phyloP scores from a whole-genome alignment of 2,113 vertebrate species.

The Eretmochelys imbricata region DNA sequence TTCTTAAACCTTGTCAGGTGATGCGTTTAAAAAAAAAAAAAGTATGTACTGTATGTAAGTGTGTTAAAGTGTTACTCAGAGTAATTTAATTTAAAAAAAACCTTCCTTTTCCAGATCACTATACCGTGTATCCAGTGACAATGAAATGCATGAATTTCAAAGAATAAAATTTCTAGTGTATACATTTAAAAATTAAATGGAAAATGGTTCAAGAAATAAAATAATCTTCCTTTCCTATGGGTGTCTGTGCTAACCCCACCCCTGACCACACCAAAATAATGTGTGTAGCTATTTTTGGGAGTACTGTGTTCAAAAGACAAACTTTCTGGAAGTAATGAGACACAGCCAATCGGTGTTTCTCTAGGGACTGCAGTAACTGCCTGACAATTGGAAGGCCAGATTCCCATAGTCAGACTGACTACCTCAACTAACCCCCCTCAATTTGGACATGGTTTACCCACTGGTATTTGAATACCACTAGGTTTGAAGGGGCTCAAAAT shows the following conservation, averaged over 20 bases:
- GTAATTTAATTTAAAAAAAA: background rate
- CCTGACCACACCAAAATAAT: conserved; percentile 8
- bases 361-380: background rate
- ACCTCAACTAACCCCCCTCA: background rate
- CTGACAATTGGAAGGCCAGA: background rate
- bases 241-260: conserved; percentile 38
- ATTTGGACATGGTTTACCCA: background rate
- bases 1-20: background rate
- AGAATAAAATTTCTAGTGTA: background rate
- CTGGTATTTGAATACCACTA: background rate
- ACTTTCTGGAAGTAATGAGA: conserved; percentile 15
- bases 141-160: background rate
- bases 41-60: no score
- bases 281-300: conserved; percentile 38
- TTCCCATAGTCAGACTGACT: background rate
- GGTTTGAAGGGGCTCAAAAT: conserved; percentile 6
- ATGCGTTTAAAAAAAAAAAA: background rate
- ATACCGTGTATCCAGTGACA: background rate
- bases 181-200: background rate
- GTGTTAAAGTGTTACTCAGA: background rate
- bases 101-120: background rate
- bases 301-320: conserved; percentile 23
- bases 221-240: background rate
- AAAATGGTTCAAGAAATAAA: background rate
- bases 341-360: background rate